These are phyloP conservation scores for Caenorhabditis zanzibari DNA, from an alignment of 2,888 invertebrate genomes.

Conservation along the genomic window DNA sequence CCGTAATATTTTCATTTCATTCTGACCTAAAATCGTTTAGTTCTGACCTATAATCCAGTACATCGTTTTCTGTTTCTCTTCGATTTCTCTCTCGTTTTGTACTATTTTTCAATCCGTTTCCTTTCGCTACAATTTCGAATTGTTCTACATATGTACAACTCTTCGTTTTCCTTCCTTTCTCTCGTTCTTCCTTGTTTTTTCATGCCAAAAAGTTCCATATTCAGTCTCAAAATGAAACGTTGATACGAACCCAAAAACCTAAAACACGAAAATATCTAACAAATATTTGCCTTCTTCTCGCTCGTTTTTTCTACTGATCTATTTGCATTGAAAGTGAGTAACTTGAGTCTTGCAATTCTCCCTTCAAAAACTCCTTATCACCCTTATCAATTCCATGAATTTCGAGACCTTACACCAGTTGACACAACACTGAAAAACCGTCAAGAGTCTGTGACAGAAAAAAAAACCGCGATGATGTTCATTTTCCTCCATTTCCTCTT, in stretches of 20 bases:
- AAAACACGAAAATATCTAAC: conserved; percentile 29
- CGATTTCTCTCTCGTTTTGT: conserved; percentile 9
- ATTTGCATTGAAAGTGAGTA: conserved; percentile 40
- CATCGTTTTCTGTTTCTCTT: too few species aligned
- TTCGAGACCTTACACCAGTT: conserved; percentile 1
- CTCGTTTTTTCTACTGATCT: conserved; percentile 21
- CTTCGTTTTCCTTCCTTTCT: conserved; percentile 5
- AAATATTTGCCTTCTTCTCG: conserved; percentile 40
- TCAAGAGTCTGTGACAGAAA: not conserved
- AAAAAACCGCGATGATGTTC: not conserved
- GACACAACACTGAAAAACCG: conserved; percentile 6
- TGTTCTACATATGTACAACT: conserved; percentile 18
- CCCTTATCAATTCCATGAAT: conserved; percentile 34
- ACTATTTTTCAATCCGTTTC: conserved; percentile 28
- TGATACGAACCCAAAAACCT: not conserved
- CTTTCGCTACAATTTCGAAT: conserved; percentile 4
- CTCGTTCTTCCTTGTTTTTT: conserved; percentile 7
- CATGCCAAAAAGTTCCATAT: not conserved
- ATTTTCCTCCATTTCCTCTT: not conserved
- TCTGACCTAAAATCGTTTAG: not conserved
- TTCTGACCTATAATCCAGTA: conserved; percentile 30
- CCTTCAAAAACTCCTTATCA: conserved; percentile 18
- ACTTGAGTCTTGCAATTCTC: conserved; percentile 2
- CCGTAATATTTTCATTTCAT: not conserved
- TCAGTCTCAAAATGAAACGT: conserved; percentile 19